phyloP scores from a whole-genome alignment of 2,888 invertebrate genomes.

The Epirrhoe tristata region DNA sequence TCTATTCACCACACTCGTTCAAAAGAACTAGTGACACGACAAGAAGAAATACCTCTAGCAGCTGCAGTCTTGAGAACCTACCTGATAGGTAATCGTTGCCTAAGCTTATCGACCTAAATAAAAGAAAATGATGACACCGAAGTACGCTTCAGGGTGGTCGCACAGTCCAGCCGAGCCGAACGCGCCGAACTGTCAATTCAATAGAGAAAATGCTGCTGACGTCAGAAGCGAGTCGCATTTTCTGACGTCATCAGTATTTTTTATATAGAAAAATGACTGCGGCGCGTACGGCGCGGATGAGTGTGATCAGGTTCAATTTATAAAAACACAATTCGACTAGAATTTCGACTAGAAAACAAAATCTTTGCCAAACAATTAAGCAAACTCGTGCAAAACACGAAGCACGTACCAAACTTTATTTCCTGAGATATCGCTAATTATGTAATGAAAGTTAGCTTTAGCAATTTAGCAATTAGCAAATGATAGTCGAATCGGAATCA shows the following conservation, averaged over 20 bases:
- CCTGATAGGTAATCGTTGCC: background rate
- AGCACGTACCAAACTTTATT: slow-evolving; percentile 39
- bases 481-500: slow-evolving; percentile 41
- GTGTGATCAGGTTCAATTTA: background rate
- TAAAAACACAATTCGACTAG: slow-evolving; percentile 5
- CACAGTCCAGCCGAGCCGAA: too few species aligned
- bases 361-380: slow-evolving; percentile 26
- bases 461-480: slow-evolving; percentile 44
- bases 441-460: slow-evolving; percentile 42
- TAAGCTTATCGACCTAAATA: background rate
- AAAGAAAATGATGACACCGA: background rate
- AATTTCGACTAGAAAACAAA: slow-evolving; percentile 1
- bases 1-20: too few species aligned
- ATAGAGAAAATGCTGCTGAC: too few species aligned
- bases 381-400: slow-evolving; percentile 24
- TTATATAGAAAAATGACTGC: too few species aligned
- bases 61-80: too few species aligned
- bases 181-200: too few species aligned
- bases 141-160: too few species aligned
- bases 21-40: too few species aligned
- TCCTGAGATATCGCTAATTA: slow-evolving; percentile 41
- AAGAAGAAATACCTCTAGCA: too few species aligned
- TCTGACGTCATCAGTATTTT: too few species aligned
- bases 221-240: too few species aligned
- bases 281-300: too few species aligned